Evolutionary conservation across 2,797 vertebrate species (phyloP), one percentile per base, ranked within the genome.

Genomic region (Delichon dasypus): DNA sequence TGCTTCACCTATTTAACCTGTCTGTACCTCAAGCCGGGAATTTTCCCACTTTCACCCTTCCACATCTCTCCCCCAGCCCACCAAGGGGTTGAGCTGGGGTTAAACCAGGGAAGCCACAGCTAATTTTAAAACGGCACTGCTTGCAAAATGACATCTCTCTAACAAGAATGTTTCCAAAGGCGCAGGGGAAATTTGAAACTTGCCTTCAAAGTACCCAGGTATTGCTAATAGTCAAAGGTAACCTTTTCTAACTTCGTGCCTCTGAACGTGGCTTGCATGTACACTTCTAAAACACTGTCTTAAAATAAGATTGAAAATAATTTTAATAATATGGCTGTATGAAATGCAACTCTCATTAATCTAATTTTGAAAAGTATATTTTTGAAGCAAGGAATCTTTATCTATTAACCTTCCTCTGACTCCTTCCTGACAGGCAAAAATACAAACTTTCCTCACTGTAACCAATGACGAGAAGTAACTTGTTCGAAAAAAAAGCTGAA

Each of bases 211-310:
- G 42, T 34, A 36, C 18, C 21, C 54, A 11, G 54, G 38, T 29
- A 66, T 27, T 0, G 0, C 16, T 22, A 40, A 53, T 0, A 1
- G 19, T 47, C 14, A 5, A 1, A 4, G n/a, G 22, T 10, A 54
- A 65, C n/a, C 11, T 47, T 27, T 71, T 20, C 71, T 72, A 73
- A 82, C 21, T 53, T 72, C 2, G 0, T 12, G 20, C 11, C 34
- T 81, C 66, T 45, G 34, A n/a, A 9, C 0, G 0, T 60, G 22
- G 16, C 13, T 60, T n/a, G 20, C 55, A 74, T 1, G 9, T 6
- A 42, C 4, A 29, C 7, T 50, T 73, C 27, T 65, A 54, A 57
- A 85, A 51, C 6, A 45, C 1, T 42, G 30, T 29, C 66, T 85
- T 78, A 67, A 72, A 81, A 20, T 9, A 34, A 64, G 36, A 44